Percentiles rank a stretch among this genome's conserved stretches.
Evolutionary conservation across 2,113 vertebrate genomes (phyloP).

Genomic region (rabbit (Oryctolagus cuniculus)): mOryCun1.1 NC_091434.1:17325001-17325500

Average conservation of each 20-base stretch:
- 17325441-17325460: not conserved
- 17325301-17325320: fast-evolving
- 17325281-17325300: not conserved
- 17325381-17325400: not conserved
- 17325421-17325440: fast-evolving
- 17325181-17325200: not conserved
- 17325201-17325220: not conserved
- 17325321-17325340: not conserved
- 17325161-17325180: not conserved
- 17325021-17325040: fast-evolving
- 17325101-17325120: not conserved
- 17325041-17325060: fast-evolving
- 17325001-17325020: not conserved
- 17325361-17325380: not conserved
- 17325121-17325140: not conserved
- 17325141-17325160: not conserved
- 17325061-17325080: not conserved
- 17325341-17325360: not conserved
- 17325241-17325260: not conserved
- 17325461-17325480: not conserved
- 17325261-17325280: not conserved
- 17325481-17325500: not conserved
- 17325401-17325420: not conserved
- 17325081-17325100: not conserved
- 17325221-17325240: not conserved